Evolutionary conservation across 2,113 vertebrate genomes (phyloP).

Genomic region (Tinamus guttatus): DNA sequence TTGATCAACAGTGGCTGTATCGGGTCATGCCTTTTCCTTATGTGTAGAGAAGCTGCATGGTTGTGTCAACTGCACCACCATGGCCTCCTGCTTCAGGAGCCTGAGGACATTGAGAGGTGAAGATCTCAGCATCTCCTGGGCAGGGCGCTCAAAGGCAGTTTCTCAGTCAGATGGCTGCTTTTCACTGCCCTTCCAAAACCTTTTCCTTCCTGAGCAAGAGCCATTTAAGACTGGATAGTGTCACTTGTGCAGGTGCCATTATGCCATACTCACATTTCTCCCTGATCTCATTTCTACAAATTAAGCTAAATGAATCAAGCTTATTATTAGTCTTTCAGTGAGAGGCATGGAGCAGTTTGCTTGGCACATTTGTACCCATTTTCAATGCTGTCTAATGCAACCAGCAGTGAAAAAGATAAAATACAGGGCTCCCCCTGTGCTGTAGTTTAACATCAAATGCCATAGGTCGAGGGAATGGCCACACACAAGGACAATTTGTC

Average conservation of each 20-base stretch:
- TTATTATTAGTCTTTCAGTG: not conserved
- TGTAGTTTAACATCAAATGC: not conserved
- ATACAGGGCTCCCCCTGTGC: not conserved
- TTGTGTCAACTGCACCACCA: not conserved
- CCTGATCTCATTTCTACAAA: not conserved
- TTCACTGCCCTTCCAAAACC: not conserved
- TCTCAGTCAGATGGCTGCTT: not conserved
- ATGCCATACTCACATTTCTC: not conserved
- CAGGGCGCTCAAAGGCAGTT: not conserved
- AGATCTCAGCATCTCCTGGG: not conserved
- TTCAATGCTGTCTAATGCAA: not conserved
- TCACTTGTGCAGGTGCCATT: not conserved
- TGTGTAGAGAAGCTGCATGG: not conserved
- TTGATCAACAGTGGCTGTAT: not conserved
- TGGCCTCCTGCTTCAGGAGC: not conserved
- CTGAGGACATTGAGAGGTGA: not conserved
- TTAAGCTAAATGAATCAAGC: not conserved
- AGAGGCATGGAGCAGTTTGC: not conserved
- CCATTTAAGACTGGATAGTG: not conserved
- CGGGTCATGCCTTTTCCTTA: not conserved
- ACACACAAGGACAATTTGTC: not conserved
- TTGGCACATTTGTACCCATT: not conserved
- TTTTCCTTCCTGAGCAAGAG: not conserved
- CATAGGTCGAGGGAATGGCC: not conserved
- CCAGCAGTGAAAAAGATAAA: not conserved